These are phyloP conservation scores for Drosophila kikkawai DNA, from an alignment of 1,140 invertebrate species.

Conservation along the genomic window DNA sequence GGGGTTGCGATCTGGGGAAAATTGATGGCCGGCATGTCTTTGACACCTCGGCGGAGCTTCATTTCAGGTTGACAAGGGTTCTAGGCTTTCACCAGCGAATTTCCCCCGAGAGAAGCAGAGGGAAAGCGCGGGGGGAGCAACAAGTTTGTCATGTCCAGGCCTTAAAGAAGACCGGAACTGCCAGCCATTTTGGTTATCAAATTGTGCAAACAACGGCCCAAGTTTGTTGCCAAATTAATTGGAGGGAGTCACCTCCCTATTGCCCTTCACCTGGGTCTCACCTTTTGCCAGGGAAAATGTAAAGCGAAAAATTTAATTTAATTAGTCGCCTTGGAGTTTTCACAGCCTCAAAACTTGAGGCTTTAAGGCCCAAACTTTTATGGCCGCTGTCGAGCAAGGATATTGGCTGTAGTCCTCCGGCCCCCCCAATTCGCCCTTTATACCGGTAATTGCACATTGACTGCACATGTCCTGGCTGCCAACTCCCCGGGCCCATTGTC, in stretches of 20 bases:
- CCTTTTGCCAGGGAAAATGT: slow-evolving; percentile 33
- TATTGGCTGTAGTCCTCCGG: slow-evolving; percentile 16
- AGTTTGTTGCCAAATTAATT: slow-evolving; percentile 75
- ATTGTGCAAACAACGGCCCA: slow-evolving; percentile 69
- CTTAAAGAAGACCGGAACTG: slow-evolving; percentile 12
- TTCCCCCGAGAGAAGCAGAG: slow-evolving; percentile 10
- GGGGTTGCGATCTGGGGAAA: slow-evolving; percentile 32
- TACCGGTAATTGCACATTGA: slow-evolving; percentile 65
- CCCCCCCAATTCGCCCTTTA: slow-evolving; percentile 3
- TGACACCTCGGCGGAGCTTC: slow-evolving; percentile 68
- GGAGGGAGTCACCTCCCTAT: slow-evolving; percentile 35
- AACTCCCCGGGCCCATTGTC: slow-evolving; percentile 41
- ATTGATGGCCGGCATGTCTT: slow-evolving; percentile 68
- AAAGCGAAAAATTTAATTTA: slow-evolving; percentile 56
- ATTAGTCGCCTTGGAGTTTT: slow-evolving; percentile 31
- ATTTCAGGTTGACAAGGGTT: slow-evolving; percentile 71
- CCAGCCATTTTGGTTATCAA: slow-evolving; percentile 60
- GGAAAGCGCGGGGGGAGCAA: slow-evolving; percentile 36
- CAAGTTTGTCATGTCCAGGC: slow-evolving; percentile 54
- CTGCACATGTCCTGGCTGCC: slow-evolving; percentile 52
- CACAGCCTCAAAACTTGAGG: not conserved
- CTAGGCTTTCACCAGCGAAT: slow-evolving; percentile 24
- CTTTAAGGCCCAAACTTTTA: slow-evolving; percentile 58
- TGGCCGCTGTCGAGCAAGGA: slow-evolving; percentile 57
- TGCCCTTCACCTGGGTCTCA: not conserved